phyloP scores from a whole-genome alignment of 2,888 invertebrate species.

The Cataglyphis altisquamis region DNA sequence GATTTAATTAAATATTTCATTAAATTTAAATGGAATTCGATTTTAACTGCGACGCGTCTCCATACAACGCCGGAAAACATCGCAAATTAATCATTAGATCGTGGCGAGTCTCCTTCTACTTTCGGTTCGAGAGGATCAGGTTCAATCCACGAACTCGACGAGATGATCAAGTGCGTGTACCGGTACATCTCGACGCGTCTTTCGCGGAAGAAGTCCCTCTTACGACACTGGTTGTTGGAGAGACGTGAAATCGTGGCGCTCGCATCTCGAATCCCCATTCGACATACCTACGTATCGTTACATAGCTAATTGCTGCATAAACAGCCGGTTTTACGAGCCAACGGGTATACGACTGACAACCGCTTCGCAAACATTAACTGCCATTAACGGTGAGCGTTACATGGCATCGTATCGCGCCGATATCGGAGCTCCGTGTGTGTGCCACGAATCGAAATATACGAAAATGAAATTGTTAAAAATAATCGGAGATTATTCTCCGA shows the following conservation, averaged over 20 bases:
- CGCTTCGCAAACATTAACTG: slow-evolving; percentile 83
- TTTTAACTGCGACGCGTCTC: slow-evolving; percentile 18
- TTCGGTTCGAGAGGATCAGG: background rate
- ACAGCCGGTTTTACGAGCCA: slow-evolving; percentile 82
- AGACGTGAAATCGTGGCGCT: slow-evolving; percentile 58
- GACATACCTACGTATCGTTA: slow-evolving; percentile 77
- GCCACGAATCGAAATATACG: slow-evolving; percentile 14
- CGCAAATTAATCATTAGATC: background rate
- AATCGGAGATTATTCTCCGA: background rate
- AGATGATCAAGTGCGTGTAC: background rate
- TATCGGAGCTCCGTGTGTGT: slow-evolving; percentile 51
- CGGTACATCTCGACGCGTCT: background rate
- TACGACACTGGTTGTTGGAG: background rate
- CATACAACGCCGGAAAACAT: background rate
- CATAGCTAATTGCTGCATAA: slow-evolving; percentile 84
- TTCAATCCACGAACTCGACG: background rate
- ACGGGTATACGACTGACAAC: slow-evolving; percentile 80
- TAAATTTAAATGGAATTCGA: slow-evolving; percentile 41
- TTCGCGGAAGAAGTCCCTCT: slow-evolving; percentile 5
- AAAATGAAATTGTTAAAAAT: slow-evolving; percentile 66
- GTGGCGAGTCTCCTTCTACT: background rate
- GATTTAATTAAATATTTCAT: slow-evolving; percentile 54
- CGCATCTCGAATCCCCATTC: slow-evolving; percentile 65
- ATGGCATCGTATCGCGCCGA: slow-evolving; percentile 60
- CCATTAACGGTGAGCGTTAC: slow-evolving; percentile 80